Percentiles rank a stretch among this genome's conserved stretches.
These are phyloP conservation scores for Nesoenas mayeri DNA, from an alignment of 2,113 vertebrate genomes.

Conservation along the genomic window DNA sequence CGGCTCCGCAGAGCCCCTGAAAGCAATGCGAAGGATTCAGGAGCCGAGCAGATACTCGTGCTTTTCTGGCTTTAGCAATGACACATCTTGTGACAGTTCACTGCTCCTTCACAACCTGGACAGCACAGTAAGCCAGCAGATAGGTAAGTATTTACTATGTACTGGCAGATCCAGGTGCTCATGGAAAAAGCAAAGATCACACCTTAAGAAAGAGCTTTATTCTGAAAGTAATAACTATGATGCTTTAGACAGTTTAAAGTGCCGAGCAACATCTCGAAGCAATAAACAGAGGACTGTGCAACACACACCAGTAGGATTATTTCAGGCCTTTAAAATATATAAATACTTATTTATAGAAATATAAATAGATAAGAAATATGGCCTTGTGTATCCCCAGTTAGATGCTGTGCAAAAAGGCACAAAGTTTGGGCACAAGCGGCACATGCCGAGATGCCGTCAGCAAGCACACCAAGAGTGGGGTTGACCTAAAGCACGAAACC, in stretches of 20 bases:
- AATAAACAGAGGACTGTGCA: not conserved
- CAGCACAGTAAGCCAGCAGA: not conserved
- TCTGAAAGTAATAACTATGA: not conserved
- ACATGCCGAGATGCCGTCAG: not conserved
- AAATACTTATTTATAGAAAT: not conserved
- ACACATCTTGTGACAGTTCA: not conserved
- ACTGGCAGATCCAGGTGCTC: fast-evolving
- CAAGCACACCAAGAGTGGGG: not conserved
- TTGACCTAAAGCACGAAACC: not conserved
- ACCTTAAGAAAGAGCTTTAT: not conserved
- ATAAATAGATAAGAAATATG: not conserved
- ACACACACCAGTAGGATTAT: not conserved
- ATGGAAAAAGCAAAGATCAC: not conserved
- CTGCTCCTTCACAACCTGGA: not conserved
- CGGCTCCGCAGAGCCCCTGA: not conserved
- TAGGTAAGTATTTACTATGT: not conserved
- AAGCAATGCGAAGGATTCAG: not conserved
- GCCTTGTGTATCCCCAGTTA: not conserved
- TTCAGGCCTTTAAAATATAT: not conserved
- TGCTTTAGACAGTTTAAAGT: not conserved
- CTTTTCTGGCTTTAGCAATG: not conserved
- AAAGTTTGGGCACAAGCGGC: not conserved
- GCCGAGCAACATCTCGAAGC: not conserved
- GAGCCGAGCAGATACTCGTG: not conserved
- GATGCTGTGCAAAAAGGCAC: not conserved